phyloP scores from a whole-genome alignment of 2,797 vertebrate genomes.

The Odontamblyopus lacepedii region DNA sequence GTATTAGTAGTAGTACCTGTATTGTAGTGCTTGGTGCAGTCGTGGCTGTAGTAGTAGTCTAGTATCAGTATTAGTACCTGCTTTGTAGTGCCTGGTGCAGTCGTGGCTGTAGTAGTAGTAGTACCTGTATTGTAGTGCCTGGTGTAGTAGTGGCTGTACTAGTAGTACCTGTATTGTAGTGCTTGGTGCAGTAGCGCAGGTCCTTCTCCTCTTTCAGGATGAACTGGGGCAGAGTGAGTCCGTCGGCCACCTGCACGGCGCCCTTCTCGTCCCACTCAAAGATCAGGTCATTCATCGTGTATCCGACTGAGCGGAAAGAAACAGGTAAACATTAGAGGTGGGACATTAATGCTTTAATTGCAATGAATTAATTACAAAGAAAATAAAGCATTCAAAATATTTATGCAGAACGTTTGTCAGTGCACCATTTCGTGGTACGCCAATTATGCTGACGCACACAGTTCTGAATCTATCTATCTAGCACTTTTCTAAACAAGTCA shows the following conservation, averaged over 20 bases:
- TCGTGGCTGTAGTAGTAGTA: not conserved
- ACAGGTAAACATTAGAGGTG: not conserved
- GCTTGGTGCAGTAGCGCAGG: constrained; percentile 96
- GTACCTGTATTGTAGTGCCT: constrained; percentile 3
- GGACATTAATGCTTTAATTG: no score
- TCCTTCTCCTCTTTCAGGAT: constrained; percentile 98
- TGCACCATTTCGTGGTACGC: no score
- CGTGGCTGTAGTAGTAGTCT: not conserved
- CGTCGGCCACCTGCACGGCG: constrained; percentile 95
- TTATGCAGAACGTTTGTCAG: no score
- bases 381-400: no score
- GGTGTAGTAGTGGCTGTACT: not conserved
- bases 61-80: not conserved
- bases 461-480: no score
- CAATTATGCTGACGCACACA: no score
- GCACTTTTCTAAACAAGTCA: no score
- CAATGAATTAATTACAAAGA: no score
- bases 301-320: constrained; percentile 82
- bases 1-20: not conserved
- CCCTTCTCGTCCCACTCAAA: constrained; percentile 98
- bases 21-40: constrained; percentile 5
- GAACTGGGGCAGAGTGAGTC: constrained; percentile 95
- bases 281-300: constrained; percentile 99
- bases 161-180: constrained; percentile 93
- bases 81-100: constrained; percentile 2